Conservation (phyloP, 2,888 invertebrate genomes). For the Phasia obesa region DNA sequence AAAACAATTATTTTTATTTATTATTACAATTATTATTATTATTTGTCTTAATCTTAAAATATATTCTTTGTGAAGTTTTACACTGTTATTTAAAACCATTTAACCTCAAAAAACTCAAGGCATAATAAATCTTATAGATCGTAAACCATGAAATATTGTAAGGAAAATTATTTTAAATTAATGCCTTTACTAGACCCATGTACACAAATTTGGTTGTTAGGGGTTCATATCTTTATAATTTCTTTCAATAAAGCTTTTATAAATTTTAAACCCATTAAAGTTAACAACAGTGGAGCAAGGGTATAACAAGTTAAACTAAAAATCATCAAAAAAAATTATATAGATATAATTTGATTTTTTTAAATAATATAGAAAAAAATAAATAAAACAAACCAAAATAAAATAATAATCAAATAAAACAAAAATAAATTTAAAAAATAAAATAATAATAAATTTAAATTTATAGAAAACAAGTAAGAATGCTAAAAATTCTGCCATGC, state of each 20-base stretch:
- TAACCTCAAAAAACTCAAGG: constrained; percentile 42
- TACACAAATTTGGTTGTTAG: too few species aligned
- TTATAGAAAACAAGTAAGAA: too few species aligned
- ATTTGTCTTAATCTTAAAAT: neutral
- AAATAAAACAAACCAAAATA: too few species aligned
- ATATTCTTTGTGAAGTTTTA: neutral
- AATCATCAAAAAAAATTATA: too few species aligned
- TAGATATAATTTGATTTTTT: too few species aligned
- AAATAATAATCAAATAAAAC: too few species aligned
- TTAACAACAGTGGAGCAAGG: neutral
- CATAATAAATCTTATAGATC: constrained; percentile 47
- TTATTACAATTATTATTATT: neutral
- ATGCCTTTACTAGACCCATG: constrained; percentile 23
- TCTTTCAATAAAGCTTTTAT: constrained; percentile 33
- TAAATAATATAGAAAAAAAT: too few species aligned
- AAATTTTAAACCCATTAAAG: constrained; percentile 7
- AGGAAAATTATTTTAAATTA: constrained; percentile 55
- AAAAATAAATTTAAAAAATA: neutral
- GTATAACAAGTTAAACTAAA: neutral
- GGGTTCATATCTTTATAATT: constrained; percentile 6
- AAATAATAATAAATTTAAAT: too few species aligned
- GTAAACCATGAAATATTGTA: constrained; percentile 48
- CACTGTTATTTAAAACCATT: constrained; percentile 44
- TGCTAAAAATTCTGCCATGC: too few species aligned
- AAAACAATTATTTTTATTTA: neutral